Conservation (phyloP, 64 coral and sea anemone species). For the Pocillopora verrucosa region DNA sequence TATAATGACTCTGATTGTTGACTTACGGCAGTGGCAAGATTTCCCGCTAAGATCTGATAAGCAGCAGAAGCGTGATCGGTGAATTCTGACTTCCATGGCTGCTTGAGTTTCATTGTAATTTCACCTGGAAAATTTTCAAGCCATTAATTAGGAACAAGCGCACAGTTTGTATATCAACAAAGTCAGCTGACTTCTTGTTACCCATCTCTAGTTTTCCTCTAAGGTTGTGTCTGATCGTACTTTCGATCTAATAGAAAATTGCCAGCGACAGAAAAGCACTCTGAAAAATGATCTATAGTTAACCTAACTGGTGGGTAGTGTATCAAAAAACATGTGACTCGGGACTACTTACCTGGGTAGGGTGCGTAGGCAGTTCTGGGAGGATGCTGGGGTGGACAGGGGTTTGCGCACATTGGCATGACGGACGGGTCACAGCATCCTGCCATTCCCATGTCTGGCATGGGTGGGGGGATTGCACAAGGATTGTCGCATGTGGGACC, state of each 20-base stretch:
- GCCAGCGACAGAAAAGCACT: too few relatives aligned
- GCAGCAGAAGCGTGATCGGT: slow-evolving; percentile 31
- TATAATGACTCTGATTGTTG: background rate
- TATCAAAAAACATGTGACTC: background rate
- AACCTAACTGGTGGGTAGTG: too few relatives aligned
- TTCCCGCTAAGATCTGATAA: slow-evolving; percentile 48
- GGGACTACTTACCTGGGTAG: slow-evolving; percentile 62
- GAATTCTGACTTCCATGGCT: slow-evolving; percentile 45
- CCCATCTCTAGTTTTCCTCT: too few relatives aligned
- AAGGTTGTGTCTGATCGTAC: too few relatives aligned
- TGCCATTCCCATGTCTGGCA: slow-evolving; percentile 60
- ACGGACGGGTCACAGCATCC: slow-evolving; percentile 74
- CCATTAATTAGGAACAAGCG: background rate
- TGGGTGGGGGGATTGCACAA: slow-evolving; percentile 17
- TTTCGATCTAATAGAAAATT: too few relatives aligned
- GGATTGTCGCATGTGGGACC: slow-evolving; percentile 4
- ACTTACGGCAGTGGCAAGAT: slow-evolving; percentile 59
- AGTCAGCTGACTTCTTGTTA: background rate
- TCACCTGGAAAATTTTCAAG: slow-evolving; percentile 16
- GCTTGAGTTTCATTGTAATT: slow-evolving; percentile 55
- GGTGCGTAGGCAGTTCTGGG: slow-evolving; percentile 73
- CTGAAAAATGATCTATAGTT: too few relatives aligned
- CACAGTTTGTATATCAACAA: background rate
- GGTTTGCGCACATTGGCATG: slow-evolving; percentile 68
- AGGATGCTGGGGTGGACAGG: slow-evolving; percentile 66